Conservation (phyloP, 2,888 invertebrate genomes). For the Drosophila planitibia region DNA sequence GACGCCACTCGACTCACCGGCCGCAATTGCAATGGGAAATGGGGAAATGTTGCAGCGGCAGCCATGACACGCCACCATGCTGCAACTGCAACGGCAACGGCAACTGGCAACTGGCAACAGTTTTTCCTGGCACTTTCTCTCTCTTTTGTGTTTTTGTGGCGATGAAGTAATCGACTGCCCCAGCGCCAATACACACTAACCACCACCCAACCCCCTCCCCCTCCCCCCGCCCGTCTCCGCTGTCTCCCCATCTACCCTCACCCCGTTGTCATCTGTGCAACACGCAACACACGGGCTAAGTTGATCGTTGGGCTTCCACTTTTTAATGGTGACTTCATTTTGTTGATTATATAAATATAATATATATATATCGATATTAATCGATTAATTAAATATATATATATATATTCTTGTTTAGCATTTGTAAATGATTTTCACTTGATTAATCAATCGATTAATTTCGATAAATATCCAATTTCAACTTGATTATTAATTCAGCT, state of each 20-base stretch:
- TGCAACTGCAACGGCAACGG: constrained; percentile 45
- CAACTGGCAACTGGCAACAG: constrained; percentile 24
- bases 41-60: constrained; percentile 70
- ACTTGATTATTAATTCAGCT: too few species aligned
- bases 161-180: constrained; percentile 72
- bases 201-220: neutral
- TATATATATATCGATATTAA: neutral
- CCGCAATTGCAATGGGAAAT: constrained; percentile 67
- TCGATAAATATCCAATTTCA: neutral
- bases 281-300: constrained; percentile 41
- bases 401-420: neutral
- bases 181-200: constrained; percentile 9
- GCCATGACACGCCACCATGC: constrained; percentile 75
- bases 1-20: constrained; percentile 24
- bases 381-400: neutral
- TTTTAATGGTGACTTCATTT: constrained; percentile 59
- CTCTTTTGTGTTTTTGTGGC: constrained; percentile 36
- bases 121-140: constrained; percentile 78
- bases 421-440: neutral
- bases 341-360: constrained; percentile 1
- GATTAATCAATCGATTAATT: neutral
- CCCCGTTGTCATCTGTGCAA: constrained; percentile 6
- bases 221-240: neutral
- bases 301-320: constrained; percentile 53
- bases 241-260: neutral